These are phyloP conservation scores for Deilephila porcellus DNA, from an alignment of 2,888 invertebrate genomes.

Conservation along the genomic window DNA sequence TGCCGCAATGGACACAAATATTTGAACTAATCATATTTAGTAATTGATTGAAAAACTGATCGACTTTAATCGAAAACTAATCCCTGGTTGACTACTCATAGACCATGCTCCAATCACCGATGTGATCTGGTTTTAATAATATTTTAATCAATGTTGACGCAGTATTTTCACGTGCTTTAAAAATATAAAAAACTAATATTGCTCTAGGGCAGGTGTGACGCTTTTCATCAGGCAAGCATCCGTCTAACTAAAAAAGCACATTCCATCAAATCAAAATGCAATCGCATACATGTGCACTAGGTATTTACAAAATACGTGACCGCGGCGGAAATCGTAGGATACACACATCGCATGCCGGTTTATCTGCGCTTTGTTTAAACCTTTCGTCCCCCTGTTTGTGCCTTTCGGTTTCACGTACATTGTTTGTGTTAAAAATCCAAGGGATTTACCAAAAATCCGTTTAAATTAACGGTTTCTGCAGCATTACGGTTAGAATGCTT, in stretches of 20 bases:
- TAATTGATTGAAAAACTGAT: no score
- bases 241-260: slow-evolving; percentile 29
- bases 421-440: slow-evolving; percentile 39
- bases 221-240: background rate
- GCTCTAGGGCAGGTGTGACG: no score
- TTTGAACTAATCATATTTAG: no score
- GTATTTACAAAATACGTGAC: slow-evolving; percentile 57
- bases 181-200: no score
- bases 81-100: no score
- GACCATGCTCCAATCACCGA: no score
- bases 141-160: no score
- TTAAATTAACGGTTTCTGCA: slow-evolving; percentile 11
- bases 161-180: no score
- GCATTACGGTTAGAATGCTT: background rate
- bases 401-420: slow-evolving; percentile 36
- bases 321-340: slow-evolving; percentile 53
- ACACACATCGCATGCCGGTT: slow-evolving; percentile 38
- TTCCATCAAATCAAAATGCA: slow-evolving; percentile 8
- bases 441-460: slow-evolving; percentile 33
- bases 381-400: slow-evolving; percentile 23
- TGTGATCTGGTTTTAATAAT: no score
- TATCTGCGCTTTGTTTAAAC: slow-evolving; percentile 35
- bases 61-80: no score
- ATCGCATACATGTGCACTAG: slow-evolving; percentile 35
- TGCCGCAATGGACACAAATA: no score